Conservation (phyloP, 1,140 invertebrate genomes). For the Pollicipes pollicipes region DNA sequence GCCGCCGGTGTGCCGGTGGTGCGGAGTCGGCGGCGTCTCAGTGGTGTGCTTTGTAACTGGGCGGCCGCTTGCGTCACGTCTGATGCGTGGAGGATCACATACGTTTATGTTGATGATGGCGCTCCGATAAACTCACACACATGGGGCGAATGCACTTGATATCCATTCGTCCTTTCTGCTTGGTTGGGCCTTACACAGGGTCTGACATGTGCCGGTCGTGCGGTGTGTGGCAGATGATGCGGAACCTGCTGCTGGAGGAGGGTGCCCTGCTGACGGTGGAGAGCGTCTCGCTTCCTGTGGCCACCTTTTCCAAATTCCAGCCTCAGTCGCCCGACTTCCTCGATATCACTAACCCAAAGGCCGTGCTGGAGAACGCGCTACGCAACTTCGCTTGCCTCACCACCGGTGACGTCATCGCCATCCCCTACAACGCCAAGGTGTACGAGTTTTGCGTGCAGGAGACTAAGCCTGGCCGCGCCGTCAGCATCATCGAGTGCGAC, state of each 20-base stretch:
- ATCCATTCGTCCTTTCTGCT: too few relatives aligned
- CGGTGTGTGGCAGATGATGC: conserved; percentile 87
- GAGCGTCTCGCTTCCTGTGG: conserved; percentile 80
- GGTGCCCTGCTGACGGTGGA: conserved; percentile 77
- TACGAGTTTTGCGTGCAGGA: conserved; percentile 93
- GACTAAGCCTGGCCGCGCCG: conserved; percentile 81
- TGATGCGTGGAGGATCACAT: too few relatives aligned
- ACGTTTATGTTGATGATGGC: too few relatives aligned
- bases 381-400: conserved; percentile 95
- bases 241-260: conserved; percentile 81
- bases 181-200: too few relatives aligned
- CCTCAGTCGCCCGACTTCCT: conserved; percentile 90
- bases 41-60: too few relatives aligned
- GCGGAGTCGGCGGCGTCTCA: too few relatives aligned
- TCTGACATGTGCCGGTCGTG: too few relatives aligned
- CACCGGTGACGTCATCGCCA: conserved; percentile 87
- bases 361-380: conserved; percentile 87
- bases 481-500: conserved; percentile 98
- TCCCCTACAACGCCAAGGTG: conserved; percentile 87
- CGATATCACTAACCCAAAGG: conserved; percentile 95
- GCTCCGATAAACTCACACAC: too few relatives aligned
- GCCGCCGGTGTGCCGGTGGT: too few relatives aligned
- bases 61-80: too few relatives aligned
- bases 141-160: too few relatives aligned
- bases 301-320: conserved; percentile 95